phyloP scores from a whole-genome alignment of 2,113 vertebrate genomes.

The Corvus cornix region DNA sequence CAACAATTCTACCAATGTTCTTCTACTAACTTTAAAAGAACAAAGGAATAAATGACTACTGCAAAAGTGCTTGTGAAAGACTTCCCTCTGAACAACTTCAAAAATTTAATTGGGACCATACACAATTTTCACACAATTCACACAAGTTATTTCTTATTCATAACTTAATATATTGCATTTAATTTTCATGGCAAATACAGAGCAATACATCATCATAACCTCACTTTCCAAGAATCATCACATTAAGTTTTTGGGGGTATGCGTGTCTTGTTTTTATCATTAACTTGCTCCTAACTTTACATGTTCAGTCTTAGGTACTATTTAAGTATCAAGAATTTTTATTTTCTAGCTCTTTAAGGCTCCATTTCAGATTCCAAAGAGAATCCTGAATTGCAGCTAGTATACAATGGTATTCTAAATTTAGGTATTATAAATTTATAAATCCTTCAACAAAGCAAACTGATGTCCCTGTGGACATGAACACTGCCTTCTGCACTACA shows the following conservation, averaged over 20 bases:
- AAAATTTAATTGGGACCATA: background rate
- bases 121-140: background rate
- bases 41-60: background rate
- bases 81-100: background rate
- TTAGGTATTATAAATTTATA: background rate
- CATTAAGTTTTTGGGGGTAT: background rate
- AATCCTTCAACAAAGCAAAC: background rate
- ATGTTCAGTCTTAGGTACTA: background rate
- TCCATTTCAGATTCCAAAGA: background rate
- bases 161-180: background rate
- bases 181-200: background rate
- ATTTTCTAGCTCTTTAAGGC: background rate
- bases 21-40: background rate
- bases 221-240: background rate
- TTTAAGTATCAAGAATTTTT: background rate
- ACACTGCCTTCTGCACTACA: rapidly evolving
- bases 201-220: background rate
- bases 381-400: background rate
- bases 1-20: background rate
- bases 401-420: background rate
- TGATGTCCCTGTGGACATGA: rapidly evolving
- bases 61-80: background rate
- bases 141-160: background rate
- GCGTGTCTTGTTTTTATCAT: background rate
- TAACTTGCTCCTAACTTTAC: background rate